Evolutionary conservation across 2,888 invertebrate species (phyloP).

Genomic region (Tetragonisca angustula): DNA sequence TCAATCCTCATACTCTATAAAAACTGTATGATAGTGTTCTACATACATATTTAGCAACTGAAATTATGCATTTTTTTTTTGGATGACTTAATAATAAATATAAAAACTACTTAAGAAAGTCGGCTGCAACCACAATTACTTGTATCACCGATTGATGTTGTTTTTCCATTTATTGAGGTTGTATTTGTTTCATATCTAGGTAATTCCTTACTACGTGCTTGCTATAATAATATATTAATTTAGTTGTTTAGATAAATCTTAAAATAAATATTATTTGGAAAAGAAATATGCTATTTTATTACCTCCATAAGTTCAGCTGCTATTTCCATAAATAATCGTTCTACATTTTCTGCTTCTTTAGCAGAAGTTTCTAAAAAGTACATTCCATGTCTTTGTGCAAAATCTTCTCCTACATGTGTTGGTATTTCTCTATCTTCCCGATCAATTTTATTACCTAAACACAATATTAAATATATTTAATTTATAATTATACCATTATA

Average conservation of each 20-base stretch:
- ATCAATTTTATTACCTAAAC: slow-evolving; percentile 97
- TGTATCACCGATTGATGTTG: slow-evolving; percentile 88
- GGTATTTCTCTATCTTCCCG: slow-evolving; percentile 98
- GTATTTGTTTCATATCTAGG: slow-evolving; percentile 90
- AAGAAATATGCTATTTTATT: slow-evolving; percentile 61
- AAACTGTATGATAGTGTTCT: slow-evolving; percentile 58
- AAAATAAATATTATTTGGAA: background rate
- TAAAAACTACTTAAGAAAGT: slow-evolving; percentile 79
- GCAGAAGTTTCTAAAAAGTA: slow-evolving; percentile 99
- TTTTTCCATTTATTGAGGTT: slow-evolving; percentile 90
- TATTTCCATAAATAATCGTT: slow-evolving; percentile 97
- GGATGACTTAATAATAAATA: slow-evolving; percentile 62
- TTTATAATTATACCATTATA: background rate
- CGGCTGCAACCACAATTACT: slow-evolving; percentile 87
- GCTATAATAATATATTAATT: slow-evolving; percentile 84
- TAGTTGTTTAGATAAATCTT: slow-evolving; percentile 15
- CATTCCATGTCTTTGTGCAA: slow-evolving; percentile 98
- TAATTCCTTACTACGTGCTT: slow-evolving; percentile 93
- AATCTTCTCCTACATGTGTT: slow-evolving; percentile 96
- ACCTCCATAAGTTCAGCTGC: slow-evolving; percentile 96
- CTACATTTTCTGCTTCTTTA: slow-evolving; percentile 98
- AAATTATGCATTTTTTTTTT: slow-evolving; percentile 54
- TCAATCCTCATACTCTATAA: slow-evolving; percentile 64
- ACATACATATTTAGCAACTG: slow-evolving; percentile 59
- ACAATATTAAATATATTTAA: slow-evolving; percentile 5